Base-by-base conservation (phyloP, 2,113 vertebrate genomes). In the Osmerus eperlanus region DNA sequence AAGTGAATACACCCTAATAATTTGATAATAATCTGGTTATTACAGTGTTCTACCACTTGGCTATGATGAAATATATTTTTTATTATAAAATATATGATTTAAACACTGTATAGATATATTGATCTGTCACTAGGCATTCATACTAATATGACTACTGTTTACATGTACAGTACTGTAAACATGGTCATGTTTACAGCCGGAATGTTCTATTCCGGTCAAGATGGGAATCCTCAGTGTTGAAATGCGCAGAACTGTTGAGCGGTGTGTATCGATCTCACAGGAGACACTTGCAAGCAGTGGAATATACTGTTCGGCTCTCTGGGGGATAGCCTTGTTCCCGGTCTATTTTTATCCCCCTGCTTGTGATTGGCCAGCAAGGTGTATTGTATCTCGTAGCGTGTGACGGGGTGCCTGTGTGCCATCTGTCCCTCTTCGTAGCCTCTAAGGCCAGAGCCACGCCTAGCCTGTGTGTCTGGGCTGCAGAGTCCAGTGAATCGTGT, bases 401-500 rank as follows among this genome's bases (percentile, higher is more conserved):
- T 87, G 85, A 84, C 86, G 81, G 90, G 87, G 87, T 86, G 81
- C 76, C 81, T 87, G 77, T 80, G 77, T 83, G 81, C 91, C 91
- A 92, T 92, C 91, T 92, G 91, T 88, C 81, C 81, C 83, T 88
- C 74, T 80, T 74, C 79, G 72, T 78, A 87, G 84, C 78, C 11
- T 65, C 80, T 77, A 69, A 80, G 73, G 82, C 71, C 70, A 79
- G 69, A 65, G 79, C 86, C 84, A 85, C 81, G 69, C 83, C 85
- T 81, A 67, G 76, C 64, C 70, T 65, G 68, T 71, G 73, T 74
- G 73, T 78, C 72, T 82, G 52, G 68, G 23, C 62, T 6, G 62
- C 62, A 64, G 7, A 47, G 9, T 47, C 41, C 41, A 47, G 9
- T 47, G 9, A 8, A 7, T 9, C 5, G 41, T 47, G 9, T 12